phyloP scores from a whole-genome alignment of 2,113 vertebrate genomes.

The Talpa occidentalis region DNA sequence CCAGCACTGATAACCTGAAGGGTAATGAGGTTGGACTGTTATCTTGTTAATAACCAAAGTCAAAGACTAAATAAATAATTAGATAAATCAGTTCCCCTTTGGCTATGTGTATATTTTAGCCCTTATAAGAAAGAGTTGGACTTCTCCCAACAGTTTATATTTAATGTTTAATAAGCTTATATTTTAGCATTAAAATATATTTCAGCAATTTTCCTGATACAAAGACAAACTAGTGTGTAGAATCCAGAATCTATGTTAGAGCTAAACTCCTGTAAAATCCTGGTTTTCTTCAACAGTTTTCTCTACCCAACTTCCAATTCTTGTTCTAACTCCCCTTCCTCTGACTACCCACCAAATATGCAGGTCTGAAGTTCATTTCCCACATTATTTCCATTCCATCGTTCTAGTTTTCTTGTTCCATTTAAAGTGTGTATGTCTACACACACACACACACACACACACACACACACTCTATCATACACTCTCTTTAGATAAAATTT shows the following conservation, averaged over 20 bases:
- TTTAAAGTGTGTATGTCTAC: neutral
- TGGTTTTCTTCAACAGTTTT: neutral
- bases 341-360: neutral
- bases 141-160: neutral
- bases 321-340: neutral
- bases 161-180: constrained; percentile 25
- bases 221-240: neutral
- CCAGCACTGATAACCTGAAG: constrained; percentile 18
- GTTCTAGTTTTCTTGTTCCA: neutral
- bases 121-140: neutral
- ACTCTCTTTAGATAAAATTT: neutral
- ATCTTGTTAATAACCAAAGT: neutral
- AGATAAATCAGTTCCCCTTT: constrained; percentile 26
- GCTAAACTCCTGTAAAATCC: neutral
- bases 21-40: neutral
- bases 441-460: neutral
- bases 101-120: constrained; percentile 51
- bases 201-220: neutral
- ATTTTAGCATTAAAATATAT: neutral
- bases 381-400: constrained; percentile 3
- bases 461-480: neutral
- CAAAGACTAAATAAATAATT: constrained; percentile 58
- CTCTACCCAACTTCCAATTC: neutral
- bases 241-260: neutral
- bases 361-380: neutral